phyloP scores from a whole-genome alignment of 2,113 vertebrate species.

The Lonchura striata region DNA sequence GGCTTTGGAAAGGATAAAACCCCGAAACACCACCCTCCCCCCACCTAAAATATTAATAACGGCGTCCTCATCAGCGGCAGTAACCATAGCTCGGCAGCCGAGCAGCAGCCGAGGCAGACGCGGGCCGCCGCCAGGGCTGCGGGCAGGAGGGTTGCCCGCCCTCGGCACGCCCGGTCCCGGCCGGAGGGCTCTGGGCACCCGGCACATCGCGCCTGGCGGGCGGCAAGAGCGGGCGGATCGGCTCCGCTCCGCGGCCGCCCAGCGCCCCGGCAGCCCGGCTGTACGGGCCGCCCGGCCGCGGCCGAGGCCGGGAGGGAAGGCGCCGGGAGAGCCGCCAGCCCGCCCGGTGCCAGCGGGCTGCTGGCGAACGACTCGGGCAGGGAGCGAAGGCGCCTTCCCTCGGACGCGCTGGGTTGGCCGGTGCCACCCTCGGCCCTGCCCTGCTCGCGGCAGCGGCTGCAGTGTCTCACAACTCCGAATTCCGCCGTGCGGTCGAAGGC shows the following conservation, averaged over 20 bases:
- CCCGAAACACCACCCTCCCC: too few relatives aligned
- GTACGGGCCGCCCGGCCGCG: background rate
- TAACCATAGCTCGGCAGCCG: background rate
- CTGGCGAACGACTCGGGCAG: background rate
- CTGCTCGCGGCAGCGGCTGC: background rate
- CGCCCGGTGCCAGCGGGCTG: background rate
- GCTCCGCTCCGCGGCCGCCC: background rate
- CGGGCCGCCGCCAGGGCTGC: background rate
- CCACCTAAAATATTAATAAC: background rate
- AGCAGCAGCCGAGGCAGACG: background rate
- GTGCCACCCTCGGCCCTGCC: background rate
- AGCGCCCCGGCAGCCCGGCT: background rate
- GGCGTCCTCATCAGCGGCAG: background rate
- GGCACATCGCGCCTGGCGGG: accelerated
- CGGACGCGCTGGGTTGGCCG: background rate
- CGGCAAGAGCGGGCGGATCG: too few relatives aligned
- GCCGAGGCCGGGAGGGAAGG: too few relatives aligned
- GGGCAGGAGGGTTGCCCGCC: background rate
- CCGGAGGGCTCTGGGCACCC: accelerated
- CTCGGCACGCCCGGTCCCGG: accelerated
- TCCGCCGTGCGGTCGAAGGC: background rate
- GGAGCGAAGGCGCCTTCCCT: background rate
- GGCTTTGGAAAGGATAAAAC: background rate
- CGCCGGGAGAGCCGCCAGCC: accelerated
- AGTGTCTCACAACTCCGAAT: accelerated